A percentile compares a stretch with the other conserved stretches of the same genome.
phyloP scores from a whole-genome alignment of 2,113 vertebrate genomes.

The Colaptes auratus region DNA sequence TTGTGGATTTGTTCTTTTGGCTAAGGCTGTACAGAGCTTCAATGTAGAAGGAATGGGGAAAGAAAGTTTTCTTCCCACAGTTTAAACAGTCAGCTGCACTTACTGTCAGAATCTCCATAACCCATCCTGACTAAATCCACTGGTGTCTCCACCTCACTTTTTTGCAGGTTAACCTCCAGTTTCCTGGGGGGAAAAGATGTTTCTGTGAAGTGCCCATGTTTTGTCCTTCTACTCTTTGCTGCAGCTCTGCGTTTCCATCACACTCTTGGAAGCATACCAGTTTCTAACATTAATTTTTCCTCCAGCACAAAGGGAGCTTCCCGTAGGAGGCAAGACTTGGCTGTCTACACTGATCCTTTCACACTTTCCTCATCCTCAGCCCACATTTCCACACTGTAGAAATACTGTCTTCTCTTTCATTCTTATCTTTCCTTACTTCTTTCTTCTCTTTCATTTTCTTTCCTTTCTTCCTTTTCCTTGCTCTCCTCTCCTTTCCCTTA shows the following conservation, averaged over 20 bases:
- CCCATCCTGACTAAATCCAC: neutral
- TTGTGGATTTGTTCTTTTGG: neutral
- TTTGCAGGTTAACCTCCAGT: neutral
- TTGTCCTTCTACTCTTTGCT: neutral
- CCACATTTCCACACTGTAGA: neutral
- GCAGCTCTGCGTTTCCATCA: neutral
- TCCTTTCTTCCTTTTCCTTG: neutral
- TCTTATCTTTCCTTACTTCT: fast-evolving
- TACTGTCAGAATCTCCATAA: neutral
- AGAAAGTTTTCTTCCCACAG: fast-evolving
- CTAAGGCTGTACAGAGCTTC: neutral
- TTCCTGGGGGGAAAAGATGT: neutral
- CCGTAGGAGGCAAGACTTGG: neutral
- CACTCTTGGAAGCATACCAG: neutral
- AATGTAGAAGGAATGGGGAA: neutral
- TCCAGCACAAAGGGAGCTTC: neutral
- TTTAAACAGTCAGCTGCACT: neutral
- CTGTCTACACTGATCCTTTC: neutral
- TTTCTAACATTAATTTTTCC: neutral
- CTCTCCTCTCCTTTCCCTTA: neutral
- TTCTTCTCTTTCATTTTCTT: neutral
- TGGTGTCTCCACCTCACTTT: neutral
- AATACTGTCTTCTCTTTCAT: neutral
- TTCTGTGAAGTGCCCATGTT: neutral
- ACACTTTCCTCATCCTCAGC: neutral